Conservation (phyloP, 2,888 invertebrate genomes). For the Rapana venosa region DNA sequence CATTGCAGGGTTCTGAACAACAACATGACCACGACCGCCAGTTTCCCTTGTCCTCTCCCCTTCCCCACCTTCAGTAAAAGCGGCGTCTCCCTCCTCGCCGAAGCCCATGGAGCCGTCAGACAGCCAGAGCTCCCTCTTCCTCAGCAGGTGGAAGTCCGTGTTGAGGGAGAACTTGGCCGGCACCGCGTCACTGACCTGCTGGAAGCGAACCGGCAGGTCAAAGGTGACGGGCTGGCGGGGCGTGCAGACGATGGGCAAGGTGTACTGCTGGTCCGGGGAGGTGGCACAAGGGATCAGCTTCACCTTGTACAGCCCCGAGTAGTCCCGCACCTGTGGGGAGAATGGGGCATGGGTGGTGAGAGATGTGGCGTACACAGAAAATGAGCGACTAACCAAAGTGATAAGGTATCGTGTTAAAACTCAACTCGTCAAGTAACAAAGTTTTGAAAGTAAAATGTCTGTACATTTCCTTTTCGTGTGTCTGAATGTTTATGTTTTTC, state of each 20-base stretch:
- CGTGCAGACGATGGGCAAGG: constrained; percentile 68
- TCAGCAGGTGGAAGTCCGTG: constrained; percentile 73
- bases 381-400: no score
- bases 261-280: constrained; percentile 65
- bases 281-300: constrained; percentile 76
- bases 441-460: no score
- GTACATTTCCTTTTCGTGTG: no score
- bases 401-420: no score
- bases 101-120: constrained; percentile 65
- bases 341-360: neutral
- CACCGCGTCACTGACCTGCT: constrained; percentile 78
- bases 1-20: no score
- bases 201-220: constrained; percentile 76
- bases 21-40: no score
- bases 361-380: no score
- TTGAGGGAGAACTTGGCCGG: constrained; percentile 75
- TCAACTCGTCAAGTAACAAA: no score
- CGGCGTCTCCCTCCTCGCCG: constrained; percentile 65
- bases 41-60: no score
- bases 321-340: constrained; percentile 73
- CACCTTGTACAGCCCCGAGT: constrained; percentile 75
- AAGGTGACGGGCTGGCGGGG: constrained; percentile 74
- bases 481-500: no score
- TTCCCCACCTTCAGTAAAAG: constrained; percentile 73
- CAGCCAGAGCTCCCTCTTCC: constrained; percentile 74